Evolutionary conservation across 2,888 invertebrate genomes (phyloP).

Genomic region (Pollenia amentaria): DNA sequence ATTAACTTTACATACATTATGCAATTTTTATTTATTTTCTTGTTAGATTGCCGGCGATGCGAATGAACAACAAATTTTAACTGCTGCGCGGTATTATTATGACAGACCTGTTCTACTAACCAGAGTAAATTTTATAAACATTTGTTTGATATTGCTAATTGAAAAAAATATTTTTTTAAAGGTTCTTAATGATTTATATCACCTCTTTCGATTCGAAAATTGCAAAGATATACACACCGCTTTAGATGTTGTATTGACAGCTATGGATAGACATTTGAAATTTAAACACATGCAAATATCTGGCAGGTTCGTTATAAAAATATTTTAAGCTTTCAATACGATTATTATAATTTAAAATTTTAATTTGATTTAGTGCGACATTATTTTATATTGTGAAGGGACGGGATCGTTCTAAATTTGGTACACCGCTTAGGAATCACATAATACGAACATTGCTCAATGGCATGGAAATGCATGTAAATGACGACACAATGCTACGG

Average conservation of each 20-base stretch:
- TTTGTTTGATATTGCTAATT: not conserved
- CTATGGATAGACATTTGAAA: slow-evolving; percentile 94
- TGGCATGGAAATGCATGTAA: slow-evolving; percentile 94
- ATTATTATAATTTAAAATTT: not conserved
- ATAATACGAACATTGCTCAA: slow-evolving; percentile 93
- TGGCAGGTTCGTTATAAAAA: slow-evolving; percentile 88
- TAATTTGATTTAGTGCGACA: slow-evolving; percentile 89
- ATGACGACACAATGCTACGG: slow-evolving; percentile 97
- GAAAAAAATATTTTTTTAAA: slow-evolving; percentile 80
- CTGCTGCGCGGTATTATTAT: slow-evolving; percentile 93
- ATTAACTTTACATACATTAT: not conserved
- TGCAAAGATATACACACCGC: slow-evolving; percentile 91
- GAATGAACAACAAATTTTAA: slow-evolving; percentile 94
- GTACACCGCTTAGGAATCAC: slow-evolving; percentile 90
- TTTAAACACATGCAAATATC: slow-evolving; percentile 97
- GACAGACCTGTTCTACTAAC: slow-evolving; percentile 93
- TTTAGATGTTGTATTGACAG: slow-evolving; percentile 92
- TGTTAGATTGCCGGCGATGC: slow-evolving; percentile 94
- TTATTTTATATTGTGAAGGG: slow-evolving; percentile 97
- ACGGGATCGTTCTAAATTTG: slow-evolving; percentile 90
- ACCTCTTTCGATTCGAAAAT: slow-evolving; percentile 93
- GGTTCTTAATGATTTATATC: slow-evolving; percentile 96
- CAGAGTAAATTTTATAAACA: slow-evolving; percentile 78
- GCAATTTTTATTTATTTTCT: slow-evolving; percentile 36
- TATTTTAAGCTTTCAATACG: not conserved